Evolutionary conservation across 2,113 vertebrate species (phyloP).

Genomic region (Aspiorhynchus laticeps): DNA sequence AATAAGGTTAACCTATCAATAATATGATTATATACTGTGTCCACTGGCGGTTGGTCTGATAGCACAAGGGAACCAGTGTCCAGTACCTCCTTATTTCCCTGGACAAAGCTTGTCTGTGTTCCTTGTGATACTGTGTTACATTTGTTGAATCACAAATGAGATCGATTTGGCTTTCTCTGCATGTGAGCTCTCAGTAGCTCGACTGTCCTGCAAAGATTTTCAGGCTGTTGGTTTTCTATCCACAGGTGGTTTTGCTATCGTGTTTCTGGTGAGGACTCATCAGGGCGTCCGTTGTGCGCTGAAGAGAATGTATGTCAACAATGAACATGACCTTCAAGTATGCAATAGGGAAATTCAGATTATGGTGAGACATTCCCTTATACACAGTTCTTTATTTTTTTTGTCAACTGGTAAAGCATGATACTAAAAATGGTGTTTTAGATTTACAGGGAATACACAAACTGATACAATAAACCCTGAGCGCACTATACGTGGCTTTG

Average conservation of each 20-base stretch:
- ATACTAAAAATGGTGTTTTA: not conserved
- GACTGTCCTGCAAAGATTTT: not conserved
- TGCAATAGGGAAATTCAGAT: slow-evolving; percentile 98
- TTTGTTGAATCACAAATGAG: slow-evolving; percentile 29
- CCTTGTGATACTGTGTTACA: slow-evolving; percentile 15
- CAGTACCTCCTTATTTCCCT: slow-evolving; percentile 22
- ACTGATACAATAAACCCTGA: not conserved
- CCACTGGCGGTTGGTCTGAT: not conserved
- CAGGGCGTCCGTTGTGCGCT: slow-evolving; percentile 92
- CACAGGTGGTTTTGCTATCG: slow-evolving; percentile 94
- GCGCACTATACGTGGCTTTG: not conserved
- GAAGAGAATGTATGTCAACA: slow-evolving; percentile 98
- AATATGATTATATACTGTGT: not conserved
- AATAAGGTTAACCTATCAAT: not conserved
- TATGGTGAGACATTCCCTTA: slow-evolving; percentile 82
- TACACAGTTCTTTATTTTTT: not conserved
- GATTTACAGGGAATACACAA: not conserved
- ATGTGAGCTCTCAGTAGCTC: slow-evolving; percentile 5
- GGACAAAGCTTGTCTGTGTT: slow-evolving; percentile 27
- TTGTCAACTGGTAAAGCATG: not conserved
- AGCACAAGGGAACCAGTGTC: not conserved
- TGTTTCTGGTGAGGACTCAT: slow-evolving; percentile 93
- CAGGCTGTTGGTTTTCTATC: slow-evolving; percentile 11
- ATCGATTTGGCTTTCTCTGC: slow-evolving; percentile 2
- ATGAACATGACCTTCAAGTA: slow-evolving; percentile 92